A percentile compares a stretch with the other conserved stretches of the same genome.
Conservation (phyloP, 2,113 vertebrate species). For the Heterocephalus glaber region DNA sequence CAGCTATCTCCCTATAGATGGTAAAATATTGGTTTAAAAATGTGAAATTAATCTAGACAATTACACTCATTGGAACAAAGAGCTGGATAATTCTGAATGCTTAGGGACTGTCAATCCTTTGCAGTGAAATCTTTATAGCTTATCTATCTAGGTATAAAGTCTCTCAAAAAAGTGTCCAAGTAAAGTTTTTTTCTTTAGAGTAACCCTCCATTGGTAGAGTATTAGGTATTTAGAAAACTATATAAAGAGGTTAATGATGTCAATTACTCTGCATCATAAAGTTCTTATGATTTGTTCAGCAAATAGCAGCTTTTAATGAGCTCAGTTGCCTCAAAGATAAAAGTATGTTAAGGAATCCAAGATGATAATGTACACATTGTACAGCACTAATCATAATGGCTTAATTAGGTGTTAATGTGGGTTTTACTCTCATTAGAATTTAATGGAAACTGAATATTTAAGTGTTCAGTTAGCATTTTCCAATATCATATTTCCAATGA, state of each 20-base stretch:
- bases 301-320: slow-evolving; percentile 75
- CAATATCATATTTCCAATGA: slow-evolving; percentile 19
- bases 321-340: slow-evolving; percentile 67
- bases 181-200: background rate
- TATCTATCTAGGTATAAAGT: background rate
- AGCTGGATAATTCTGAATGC: background rate
- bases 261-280: slow-evolving; percentile 69
- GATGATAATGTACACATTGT: slow-evolving; percentile 63
- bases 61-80: background rate
- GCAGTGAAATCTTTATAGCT: background rate
- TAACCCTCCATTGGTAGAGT: background rate
- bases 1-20: background rate
- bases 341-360: slow-evolving; percentile 56
- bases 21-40: background rate
- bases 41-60: background rate
- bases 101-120: background rate
- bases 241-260: slow-evolving; percentile 67
- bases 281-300: slow-evolving; percentile 71
- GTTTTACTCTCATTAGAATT: slow-evolving; percentile 74
- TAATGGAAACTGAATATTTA: slow-evolving; percentile 70
- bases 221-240: slow-evolving; percentile 51
- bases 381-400: slow-evolving; percentile 59
- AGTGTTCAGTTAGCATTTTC: slow-evolving; percentile 62
- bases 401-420: slow-evolving; percentile 76
- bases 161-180: background rate